Evolutionary conservation across 2,888 invertebrate genomes (phyloP).

Genomic region (Trissolcus japonicus): DNA sequence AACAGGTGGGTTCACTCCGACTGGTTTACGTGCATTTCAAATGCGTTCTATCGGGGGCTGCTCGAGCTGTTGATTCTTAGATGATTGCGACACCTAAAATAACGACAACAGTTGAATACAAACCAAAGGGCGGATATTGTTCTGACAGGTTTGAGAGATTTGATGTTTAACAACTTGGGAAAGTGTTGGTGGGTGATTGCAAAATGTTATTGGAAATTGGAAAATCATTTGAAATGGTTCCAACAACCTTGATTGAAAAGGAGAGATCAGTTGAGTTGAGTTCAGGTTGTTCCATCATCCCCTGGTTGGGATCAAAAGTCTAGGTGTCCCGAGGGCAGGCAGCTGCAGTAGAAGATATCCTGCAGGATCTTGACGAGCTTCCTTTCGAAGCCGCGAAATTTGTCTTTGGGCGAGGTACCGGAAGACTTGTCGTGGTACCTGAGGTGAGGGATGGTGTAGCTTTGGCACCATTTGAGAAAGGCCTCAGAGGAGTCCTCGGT

Average conservation of each 20-base stretch:
- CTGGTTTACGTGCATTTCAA: too few species aligned
- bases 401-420: constrained; percentile 34
- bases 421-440: constrained; percentile 57
- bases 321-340: constrained; percentile 60
- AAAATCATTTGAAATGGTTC: too few species aligned
- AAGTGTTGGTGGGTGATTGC: too few species aligned
- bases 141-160: too few species aligned
- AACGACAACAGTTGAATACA: too few species aligned
- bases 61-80: not conserved
- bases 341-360: constrained; percentile 68
- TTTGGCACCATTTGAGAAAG: constrained; percentile 68
- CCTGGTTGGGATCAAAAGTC: constrained; percentile 24
- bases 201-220: too few species aligned
- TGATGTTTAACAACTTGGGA: too few species aligned
- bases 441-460: constrained; percentile 63
- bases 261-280: too few species aligned
- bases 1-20: constrained; percentile 22
- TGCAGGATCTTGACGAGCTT: constrained; percentile 62
- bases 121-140: too few species aligned
- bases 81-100: too few species aligned
- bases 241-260: too few species aligned
- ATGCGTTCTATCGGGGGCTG: too few species aligned
- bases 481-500: constrained; percentile 64
- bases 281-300: not conserved
- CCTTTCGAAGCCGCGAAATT: constrained; percentile 55